A percentile compares a stretch with the other conserved stretches of the same genome.
Evolutionary conservation across 2,888 invertebrate genomes (phyloP).

Genomic region (Leuctra nigra): DNA sequence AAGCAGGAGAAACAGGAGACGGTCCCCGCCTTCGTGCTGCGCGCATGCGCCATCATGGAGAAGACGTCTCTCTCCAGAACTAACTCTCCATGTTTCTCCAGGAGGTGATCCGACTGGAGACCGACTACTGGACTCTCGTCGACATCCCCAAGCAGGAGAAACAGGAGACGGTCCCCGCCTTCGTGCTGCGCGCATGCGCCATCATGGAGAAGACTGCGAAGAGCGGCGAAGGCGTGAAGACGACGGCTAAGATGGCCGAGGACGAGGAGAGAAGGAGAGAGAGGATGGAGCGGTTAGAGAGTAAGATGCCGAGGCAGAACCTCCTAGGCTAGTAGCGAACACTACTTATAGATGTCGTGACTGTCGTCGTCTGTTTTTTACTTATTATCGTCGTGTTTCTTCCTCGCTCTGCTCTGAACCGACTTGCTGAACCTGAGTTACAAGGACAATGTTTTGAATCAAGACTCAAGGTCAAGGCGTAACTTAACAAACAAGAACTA

Average conservation of each 20-base stretch:
- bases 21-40: conserved; percentile 82
- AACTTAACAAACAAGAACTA: too few species aligned
- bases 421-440: too few species aligned
- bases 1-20: conserved; percentile 92
- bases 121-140: conserved; percentile 89
- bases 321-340: conserved; percentile 8
- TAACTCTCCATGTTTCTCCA: too few species aligned
- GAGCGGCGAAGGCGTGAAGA: conserved; percentile 82
- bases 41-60: conserved; percentile 88
- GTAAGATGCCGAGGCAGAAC: conserved; percentile 44
- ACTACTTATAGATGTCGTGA: too few species aligned
- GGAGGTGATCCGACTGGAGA: conserved; percentile 87
- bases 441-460: too few species aligned
- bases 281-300: conserved; percentile 78
- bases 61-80: too few species aligned
- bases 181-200: conserved; percentile 82
- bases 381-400: too few species aligned
- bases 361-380: too few species aligned
- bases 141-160: conserved; percentile 92
- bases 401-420: too few species aligned
- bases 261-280: conserved; percentile 80
- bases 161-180: conserved; percentile 87
- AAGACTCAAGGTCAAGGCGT: too few species aligned
- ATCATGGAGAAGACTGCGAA: conserved; percentile 91
- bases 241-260: conserved; percentile 74